These are phyloP conservation scores for Nomada hirtipes DNA, from an alignment of 2,888 invertebrate species.

Conservation along the genomic window DNA sequence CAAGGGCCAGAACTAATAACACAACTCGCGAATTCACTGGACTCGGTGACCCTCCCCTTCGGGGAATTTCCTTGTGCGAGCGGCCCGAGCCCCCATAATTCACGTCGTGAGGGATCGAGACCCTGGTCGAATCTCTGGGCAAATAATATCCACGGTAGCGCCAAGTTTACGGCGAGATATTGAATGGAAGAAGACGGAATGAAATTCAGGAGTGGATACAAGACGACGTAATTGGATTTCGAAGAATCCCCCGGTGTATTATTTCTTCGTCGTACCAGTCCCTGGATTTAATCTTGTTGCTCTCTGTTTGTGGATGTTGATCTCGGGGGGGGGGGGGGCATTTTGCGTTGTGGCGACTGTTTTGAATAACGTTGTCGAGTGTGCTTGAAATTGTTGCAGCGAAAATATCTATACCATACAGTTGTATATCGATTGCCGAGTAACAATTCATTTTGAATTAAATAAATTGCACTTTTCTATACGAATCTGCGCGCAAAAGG, in stretches of 20 bases:
- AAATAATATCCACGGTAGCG: slow-evolving; percentile 53
- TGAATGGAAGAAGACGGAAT: slow-evolving; percentile 3
- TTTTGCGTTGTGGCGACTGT: no score
- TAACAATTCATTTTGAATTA: no score
- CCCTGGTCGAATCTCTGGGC: slow-evolving; percentile 35
- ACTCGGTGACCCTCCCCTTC: slow-evolving; percentile 37
- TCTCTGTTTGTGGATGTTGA: no score
- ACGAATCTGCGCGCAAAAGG: no score
- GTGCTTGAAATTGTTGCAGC: no score
- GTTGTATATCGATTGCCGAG: no score
- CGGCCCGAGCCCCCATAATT: slow-evolving; percentile 56
- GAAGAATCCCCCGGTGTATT: background rate
- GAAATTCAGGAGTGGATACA: background rate
- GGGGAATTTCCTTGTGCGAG: slow-evolving; percentile 53
- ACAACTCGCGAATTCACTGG: slow-evolving; percentile 59
- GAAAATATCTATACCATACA: no score
- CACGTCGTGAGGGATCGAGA: slow-evolving; percentile 45
- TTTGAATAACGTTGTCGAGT: no score
- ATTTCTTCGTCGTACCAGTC: background rate
- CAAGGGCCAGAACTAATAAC: slow-evolving; percentile 65
- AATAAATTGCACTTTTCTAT: no score
- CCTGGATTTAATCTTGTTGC: no score
- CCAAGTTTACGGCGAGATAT: background rate
- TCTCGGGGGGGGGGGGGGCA: no score
- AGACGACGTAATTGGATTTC: background rate